phyloP scores from a whole-genome alignment of 1,140 invertebrate genomes.

The Drosophila paulistorum region DNA sequence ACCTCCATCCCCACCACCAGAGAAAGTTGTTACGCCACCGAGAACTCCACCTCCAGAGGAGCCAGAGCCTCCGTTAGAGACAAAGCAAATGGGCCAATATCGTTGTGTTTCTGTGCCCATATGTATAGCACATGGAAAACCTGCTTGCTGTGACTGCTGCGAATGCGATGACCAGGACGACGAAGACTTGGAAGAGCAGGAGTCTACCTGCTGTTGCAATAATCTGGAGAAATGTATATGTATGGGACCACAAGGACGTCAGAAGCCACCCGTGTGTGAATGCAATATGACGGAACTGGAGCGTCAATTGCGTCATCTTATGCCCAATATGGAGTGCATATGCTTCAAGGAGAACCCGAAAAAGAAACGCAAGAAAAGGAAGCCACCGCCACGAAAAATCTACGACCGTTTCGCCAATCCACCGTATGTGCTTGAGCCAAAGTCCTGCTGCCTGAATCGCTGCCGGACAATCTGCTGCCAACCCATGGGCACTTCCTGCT shows the following conservation, averaged over 20 bases:
- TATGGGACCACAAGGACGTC: neutral
- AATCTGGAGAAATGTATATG: conserved; percentile 17
- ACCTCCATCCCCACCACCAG: neutral
- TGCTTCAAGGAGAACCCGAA: conserved; percentile 23
- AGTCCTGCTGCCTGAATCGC: neutral
- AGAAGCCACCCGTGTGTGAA: neutral
- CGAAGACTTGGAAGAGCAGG: neutral
- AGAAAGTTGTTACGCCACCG: too few species aligned
- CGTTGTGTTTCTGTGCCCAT: conserved; percentile 24
- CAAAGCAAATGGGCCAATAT: neutral
- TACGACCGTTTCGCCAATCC: conserved; percentile 52
- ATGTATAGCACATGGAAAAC: conserved; percentile 14
- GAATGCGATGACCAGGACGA: neutral
- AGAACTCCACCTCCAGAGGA: neutral
- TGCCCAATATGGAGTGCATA: conserved; percentile 40
- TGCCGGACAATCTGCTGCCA: conserved; percentile 1
- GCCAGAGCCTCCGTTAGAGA: neutral
- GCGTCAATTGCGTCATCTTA: conserved; percentile 16
- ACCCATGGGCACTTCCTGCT: conserved; percentile 17
- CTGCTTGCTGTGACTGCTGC: conserved; percentile 8
- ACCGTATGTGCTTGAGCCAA: conserved; percentile 48
- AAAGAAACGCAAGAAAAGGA: conserved; percentile 27
- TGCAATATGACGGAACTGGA: conserved; percentile 39
- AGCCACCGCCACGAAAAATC: neutral
- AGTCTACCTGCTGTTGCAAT: conserved; percentile 11